phyloP scores from a whole-genome alignment of 2,797 vertebrate genomes.

The Myoxocephalus aenaeus region DNA sequence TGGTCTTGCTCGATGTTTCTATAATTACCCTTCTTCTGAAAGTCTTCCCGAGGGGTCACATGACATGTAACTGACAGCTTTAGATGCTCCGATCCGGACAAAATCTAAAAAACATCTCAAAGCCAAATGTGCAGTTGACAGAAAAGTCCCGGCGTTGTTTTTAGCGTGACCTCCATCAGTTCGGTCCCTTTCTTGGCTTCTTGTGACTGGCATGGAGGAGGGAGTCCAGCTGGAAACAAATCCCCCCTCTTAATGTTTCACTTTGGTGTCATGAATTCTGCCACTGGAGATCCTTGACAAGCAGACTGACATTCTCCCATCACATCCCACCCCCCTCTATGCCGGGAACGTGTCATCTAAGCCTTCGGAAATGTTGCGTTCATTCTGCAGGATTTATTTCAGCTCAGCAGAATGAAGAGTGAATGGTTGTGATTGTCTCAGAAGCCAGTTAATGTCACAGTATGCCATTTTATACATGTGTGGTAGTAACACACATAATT shows the following conservation, averaged over 20 bases:
- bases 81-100: neutral
- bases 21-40: slow-evolving; percentile 46
- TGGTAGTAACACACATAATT: neutral
- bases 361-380: slow-evolving; percentile 33
- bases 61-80: neutral
- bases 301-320: slow-evolving; percentile 8
- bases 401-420: slow-evolving; percentile 24
- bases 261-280: slow-evolving; percentile 43
- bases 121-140: neutral
- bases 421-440: slow-evolving; percentile 11
- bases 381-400: slow-evolving; percentile 53
- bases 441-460: neutral
- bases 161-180: neutral
- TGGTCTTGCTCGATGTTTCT: slow-evolving; percentile 47
- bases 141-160: neutral
- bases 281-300: slow-evolving; percentile 38
- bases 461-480: neutral
- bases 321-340: neutral
- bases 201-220: slow-evolving; percentile 17
- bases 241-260: slow-evolving; percentile 34
- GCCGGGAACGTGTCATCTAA: slow-evolving; percentile 34
- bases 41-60: slow-evolving; percentile 17
- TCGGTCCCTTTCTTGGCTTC: neutral
- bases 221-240: slow-evolving; percentile 24
- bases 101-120: neutral